These are phyloP conservation scores for Aphaenogaster floridana DNA, from an alignment of 1,140 invertebrate genomes.

Conservation along the genomic window DNA sequence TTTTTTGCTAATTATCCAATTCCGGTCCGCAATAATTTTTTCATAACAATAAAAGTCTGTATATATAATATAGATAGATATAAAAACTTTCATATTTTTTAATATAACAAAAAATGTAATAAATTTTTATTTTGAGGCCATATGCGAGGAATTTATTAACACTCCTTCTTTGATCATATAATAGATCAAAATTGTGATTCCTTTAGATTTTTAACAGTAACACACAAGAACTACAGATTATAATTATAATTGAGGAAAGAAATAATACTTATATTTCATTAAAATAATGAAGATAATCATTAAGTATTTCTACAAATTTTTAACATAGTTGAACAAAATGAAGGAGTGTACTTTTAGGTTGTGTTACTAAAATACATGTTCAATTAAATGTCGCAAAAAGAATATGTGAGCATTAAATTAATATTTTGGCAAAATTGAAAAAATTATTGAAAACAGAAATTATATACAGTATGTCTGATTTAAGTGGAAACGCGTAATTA, in stretches of 20 bases:
- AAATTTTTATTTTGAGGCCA: slow-evolving; percentile 42
- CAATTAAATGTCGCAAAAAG: background rate
- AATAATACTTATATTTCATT: background rate
- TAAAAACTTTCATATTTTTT: slow-evolving; percentile 43
- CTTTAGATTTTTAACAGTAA: slow-evolving; percentile 4
- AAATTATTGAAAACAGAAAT: slow-evolving; percentile 51
- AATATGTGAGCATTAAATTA: slow-evolving; percentile 30
- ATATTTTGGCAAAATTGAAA: slow-evolving; percentile 7
- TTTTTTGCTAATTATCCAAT: slow-evolving; percentile 45
- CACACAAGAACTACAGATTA: background rate
- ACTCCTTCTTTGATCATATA: slow-evolving; percentile 14
- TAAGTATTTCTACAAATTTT: background rate
- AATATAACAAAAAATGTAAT: slow-evolving; percentile 33
- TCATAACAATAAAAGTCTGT: slow-evolving; percentile 38
- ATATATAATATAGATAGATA: slow-evolving; percentile 34
- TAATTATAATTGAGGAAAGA: background rate
- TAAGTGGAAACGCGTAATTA: too few species aligned
- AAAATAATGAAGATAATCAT: slow-evolving; percentile 13
- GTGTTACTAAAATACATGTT: slow-evolving; percentile 22
- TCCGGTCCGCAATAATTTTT: slow-evolving; percentile 34
- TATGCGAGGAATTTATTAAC: slow-evolving; percentile 3
- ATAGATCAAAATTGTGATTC: background rate
- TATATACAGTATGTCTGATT: background rate
- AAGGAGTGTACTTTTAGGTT: slow-evolving; percentile 12
- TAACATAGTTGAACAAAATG: background rate